These are phyloP conservation scores for Brotula barbata DNA, from an alignment of 2,797 vertebrate genomes.

Conservation along the genomic window DNA sequence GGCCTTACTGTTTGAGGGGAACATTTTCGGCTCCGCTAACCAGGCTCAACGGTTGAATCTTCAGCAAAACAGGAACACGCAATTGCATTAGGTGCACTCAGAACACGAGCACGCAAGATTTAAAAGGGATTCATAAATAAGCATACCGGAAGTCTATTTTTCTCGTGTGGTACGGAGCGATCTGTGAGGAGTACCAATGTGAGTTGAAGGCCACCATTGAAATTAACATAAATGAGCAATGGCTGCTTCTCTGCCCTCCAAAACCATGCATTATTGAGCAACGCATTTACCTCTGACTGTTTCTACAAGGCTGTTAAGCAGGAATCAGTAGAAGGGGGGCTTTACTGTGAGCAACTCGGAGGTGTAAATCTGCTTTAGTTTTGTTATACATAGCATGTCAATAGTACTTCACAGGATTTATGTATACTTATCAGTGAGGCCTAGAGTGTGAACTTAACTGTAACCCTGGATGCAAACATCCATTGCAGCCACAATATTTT, in stretches of 20 bases:
- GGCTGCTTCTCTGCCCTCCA: background rate
- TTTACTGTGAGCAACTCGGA: background rate
- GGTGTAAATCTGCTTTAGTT: background rate
- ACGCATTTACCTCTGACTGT: background rate
- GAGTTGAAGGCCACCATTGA: constrained; percentile 9
- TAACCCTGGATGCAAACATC: background rate
- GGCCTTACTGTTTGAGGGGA: no score
- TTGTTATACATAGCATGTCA: no score
- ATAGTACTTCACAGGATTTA: background rate
- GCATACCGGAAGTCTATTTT: constrained; percentile 14
- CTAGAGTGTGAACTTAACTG: background rate
- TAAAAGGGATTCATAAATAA: background rate
- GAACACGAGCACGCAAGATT: background rate
- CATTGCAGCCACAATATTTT: no score
- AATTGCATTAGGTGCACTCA: background rate
- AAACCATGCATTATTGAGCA: constrained; percentile 9
- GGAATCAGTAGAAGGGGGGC: background rate
- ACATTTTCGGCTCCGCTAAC: constrained; percentile 7
- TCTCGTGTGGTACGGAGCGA: background rate
- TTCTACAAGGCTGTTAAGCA: background rate
- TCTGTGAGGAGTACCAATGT: constrained; percentile 9
- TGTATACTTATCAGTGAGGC: background rate
- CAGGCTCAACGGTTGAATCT: constrained; percentile 22
- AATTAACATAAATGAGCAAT: constrained; percentile 16
- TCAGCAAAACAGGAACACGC: constrained; percentile 7